Percentiles rank a stretch among this genome's conserved stretches.
Conservation (phyloP, 1,140 invertebrate genomes). For the Drosophila yakuba region DNA sequence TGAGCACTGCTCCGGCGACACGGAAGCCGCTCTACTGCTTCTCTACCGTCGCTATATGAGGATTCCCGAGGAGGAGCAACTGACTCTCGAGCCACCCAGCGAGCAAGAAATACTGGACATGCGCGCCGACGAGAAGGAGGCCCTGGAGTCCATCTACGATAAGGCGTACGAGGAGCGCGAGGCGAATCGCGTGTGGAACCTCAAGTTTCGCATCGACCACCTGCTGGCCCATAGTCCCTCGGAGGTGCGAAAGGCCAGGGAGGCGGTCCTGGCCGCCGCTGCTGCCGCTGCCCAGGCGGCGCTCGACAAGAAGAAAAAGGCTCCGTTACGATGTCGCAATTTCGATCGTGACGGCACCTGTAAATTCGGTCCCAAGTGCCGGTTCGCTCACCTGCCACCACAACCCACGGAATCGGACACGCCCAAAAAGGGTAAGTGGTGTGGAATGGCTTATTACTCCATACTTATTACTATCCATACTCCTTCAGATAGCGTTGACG, state of each 20-base stretch:
- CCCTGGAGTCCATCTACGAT: constrained; percentile 91
- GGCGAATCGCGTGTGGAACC: constrained; percentile 87
- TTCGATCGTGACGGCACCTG: constrained; percentile 88
- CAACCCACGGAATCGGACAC: constrained; percentile 63
- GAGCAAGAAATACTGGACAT: constrained; percentile 87
- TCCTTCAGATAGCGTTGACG: constrained; percentile 48
- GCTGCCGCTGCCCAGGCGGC: constrained; percentile 47
- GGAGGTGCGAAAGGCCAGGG: constrained; percentile 86
- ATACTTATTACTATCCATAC: too few species aligned
- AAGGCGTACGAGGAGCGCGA: constrained; percentile 88
- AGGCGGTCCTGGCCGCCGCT: constrained; percentile 68
- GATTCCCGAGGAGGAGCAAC: constrained; percentile 66
- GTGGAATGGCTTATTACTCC: neutral
- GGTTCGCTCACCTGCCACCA: constrained; percentile 88
- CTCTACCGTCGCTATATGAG: constrained; percentile 88
- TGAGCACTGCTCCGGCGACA: constrained; percentile 87
- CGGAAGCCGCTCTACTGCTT: constrained; percentile 89
- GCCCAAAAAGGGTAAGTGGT: constrained; percentile 28
- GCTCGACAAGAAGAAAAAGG: constrained; percentile 85
- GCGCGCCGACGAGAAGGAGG: constrained; percentile 89
- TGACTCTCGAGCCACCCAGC: constrained; percentile 48
- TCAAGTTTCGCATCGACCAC: constrained; percentile 89
- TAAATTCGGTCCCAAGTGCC: constrained; percentile 89
- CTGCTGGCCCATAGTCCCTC: constrained; percentile 86
- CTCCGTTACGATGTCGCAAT: constrained; percentile 87